Base-by-base conservation (phyloP, 2,888 invertebrate genomes). In the Anthophora plumipes region DNA sequence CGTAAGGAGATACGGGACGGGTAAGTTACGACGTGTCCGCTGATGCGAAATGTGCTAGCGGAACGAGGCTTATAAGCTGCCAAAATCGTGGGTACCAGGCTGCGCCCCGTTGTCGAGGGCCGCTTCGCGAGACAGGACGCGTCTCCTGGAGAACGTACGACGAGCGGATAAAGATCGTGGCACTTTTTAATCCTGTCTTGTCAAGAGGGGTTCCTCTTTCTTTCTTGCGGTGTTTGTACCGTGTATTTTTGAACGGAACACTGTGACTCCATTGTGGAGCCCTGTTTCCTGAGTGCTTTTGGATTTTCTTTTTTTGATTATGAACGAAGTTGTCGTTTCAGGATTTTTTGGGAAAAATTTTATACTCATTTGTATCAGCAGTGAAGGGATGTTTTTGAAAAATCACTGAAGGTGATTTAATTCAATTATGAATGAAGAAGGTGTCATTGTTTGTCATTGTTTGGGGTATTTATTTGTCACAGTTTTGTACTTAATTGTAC, bases 1-100 rank as follows among this genome's bases (percentile, higher is more conserved):
- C 85, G 82, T 81, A 84, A 86, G 83, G 82, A 90, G 88, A 88
- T 90, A 89, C 84, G 82, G 83, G 78, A 81, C 82, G 64, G 80
- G 82, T 89, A 85, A 88, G 88, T 88, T 88, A 89, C 89, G 89
- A 79, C 57, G 84, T 84, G 84, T 83, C 78, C 82, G 67, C 68
- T 76, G 81, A 86, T 84, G 88, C 81, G 81, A 88, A 83, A 87
- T 84, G 77, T 73, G 79, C 74, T 82, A 79, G 80, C 75, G 43
- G 73, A 64, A 79, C 80, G 82, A 63, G 73, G 73, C 79, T 88
- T 88, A 88, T 88, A 88, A 88, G 77, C 87, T 88, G 86, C 86
- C 86, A 88, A 87, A 87, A 88, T 72, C 79, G 50, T 59, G 80
- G 79, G 60, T 54, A 60, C 60, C 37, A 9, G 12, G 22, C 9